phyloP scores from a whole-genome alignment of 2,888 invertebrate genomes.

The Drosophila infuscata region DNA sequence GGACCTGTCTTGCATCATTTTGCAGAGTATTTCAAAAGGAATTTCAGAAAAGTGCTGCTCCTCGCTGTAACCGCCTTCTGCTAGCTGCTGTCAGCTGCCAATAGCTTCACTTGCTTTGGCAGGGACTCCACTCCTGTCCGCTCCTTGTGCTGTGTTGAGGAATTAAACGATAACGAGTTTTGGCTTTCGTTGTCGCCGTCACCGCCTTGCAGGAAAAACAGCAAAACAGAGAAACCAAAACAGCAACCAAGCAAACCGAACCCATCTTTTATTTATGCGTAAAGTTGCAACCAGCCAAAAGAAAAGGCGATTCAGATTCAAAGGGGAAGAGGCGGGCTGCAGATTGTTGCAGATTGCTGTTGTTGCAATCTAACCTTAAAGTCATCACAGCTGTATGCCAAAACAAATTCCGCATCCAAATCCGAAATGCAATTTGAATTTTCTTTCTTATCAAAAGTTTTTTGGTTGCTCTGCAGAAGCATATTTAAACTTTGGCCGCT shows the following conservation, averaged over 20 bases:
- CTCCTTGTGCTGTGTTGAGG: constrained; percentile 39
- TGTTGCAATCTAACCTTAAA: constrained; percentile 50
- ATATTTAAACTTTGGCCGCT: constrained; percentile 55
- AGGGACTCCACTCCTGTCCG: constrained; percentile 16
- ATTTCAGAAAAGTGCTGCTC: background rate
- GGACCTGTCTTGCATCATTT: background rate
- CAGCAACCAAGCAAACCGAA: constrained; percentile 33
- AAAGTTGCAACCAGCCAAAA: constrained; percentile 53
- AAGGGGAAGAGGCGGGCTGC: background rate
- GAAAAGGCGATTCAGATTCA: background rate
- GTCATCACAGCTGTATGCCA: constrained; percentile 27
- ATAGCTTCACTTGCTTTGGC: constrained; percentile 58
- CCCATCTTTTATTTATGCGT: constrained; percentile 72
- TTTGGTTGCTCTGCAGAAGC: constrained; percentile 29
- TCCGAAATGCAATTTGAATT: constrained; percentile 71
- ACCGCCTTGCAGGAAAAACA: constrained; percentile 24
- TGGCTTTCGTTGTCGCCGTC: constrained; percentile 66
- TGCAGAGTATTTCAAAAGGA: background rate
- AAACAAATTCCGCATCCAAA: constrained; percentile 34
- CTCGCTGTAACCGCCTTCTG: no score
- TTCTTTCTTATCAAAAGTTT: constrained; percentile 57
- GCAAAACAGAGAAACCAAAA: constrained; percentile 4
- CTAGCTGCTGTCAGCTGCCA: constrained; percentile 63
- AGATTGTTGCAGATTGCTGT: background rate
- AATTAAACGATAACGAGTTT: constrained; percentile 81